phyloP scores from a whole-genome alignment of 2,888 invertebrate genomes.

The Steinernema carpocapsae region DNA sequence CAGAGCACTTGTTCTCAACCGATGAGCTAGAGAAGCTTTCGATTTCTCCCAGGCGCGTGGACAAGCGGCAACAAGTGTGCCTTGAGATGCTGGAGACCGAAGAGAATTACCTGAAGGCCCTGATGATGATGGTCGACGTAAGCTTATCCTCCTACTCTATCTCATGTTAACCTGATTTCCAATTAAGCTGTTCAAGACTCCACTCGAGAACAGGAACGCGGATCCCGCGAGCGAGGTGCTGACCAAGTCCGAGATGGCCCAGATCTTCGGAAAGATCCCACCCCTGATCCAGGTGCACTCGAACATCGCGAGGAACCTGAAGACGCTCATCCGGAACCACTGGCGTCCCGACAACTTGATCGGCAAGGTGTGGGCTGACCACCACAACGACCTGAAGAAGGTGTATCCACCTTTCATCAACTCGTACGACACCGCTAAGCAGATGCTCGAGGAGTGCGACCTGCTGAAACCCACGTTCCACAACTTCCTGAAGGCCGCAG shows the following conservation, averaged over 20 bases:
- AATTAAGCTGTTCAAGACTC: conserved; percentile 85
- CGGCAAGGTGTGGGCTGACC: conserved; percentile 83
- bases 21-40: conserved; percentile 51
- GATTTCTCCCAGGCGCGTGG: conserved; percentile 66
- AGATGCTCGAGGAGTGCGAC: conserved; percentile 88
- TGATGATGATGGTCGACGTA: conserved; percentile 87
- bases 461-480: conserved; percentile 92
- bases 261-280: conserved; percentile 71
- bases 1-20: conserved; percentile 53
- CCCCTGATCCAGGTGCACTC: conserved; percentile 92
- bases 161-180: background rate
- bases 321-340: conserved; percentile 79
- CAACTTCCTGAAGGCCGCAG: conserved; percentile 84
- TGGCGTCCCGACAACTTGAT: conserved; percentile 72
- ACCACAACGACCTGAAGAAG: conserved; percentile 54
- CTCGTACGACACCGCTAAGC: conserved; percentile 95
- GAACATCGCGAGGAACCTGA: conserved; percentile 75
- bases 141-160: conserved; percentile 35
- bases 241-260: conserved; percentile 55
- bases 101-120: conserved; percentile 92
- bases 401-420: conserved; percentile 98
- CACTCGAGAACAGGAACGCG: conserved; percentile 85
- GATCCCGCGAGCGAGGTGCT: conserved; percentile 74
- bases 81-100: conserved; percentile 94
- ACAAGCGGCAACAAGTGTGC: conserved; percentile 82